Percentiles rank a stretch among this genome's conserved stretches.
These are phyloP conservation scores for Escarpia spicata DNA, from an alignment of 2,888 invertebrate species.

Conservation along the genomic window DNA sequence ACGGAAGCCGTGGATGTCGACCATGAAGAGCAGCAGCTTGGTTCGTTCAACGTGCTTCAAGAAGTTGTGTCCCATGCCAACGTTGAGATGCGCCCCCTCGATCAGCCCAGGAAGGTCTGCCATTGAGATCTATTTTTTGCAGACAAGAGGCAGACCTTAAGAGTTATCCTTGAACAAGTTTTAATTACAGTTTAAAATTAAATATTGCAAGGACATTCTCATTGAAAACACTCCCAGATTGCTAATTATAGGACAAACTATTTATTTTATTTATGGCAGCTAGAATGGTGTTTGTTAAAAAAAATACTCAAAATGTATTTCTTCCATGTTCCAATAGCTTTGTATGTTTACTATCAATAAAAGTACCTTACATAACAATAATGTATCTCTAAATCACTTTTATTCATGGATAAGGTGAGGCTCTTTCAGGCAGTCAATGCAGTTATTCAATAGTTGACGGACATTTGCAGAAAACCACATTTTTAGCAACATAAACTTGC, in stretches of 20 bases:
- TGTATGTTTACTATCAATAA: too few species aligned
- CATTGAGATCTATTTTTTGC: conserved; percentile 74
- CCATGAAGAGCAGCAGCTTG: conserved; percentile 84
- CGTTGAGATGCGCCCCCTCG: conserved; percentile 91
- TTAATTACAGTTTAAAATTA: not conserved
- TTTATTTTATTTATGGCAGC: too few species aligned
- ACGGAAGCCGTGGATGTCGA: conserved; percentile 91
- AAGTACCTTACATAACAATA: too few species aligned
- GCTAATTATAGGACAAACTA: not conserved
- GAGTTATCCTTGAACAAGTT: not conserved
- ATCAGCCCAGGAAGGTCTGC: conserved; percentile 96
- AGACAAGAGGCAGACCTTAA: not conserved
- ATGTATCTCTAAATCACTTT: too few species aligned
- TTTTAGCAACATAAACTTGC: too few species aligned
- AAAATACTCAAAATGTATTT: too few species aligned
- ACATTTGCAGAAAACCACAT: too few species aligned
- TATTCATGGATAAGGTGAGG: too few species aligned
- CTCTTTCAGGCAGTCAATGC: too few species aligned
- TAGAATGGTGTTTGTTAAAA: too few species aligned
- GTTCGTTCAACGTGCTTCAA: conserved; percentile 94
- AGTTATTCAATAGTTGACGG: too few species aligned
- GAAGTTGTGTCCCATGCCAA: conserved; percentile 79
- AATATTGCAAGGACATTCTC: not conserved
- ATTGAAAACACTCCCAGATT: not conserved
- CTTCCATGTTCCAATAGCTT: too few species aligned